Evolutionary conservation across 2,888 invertebrate species (phyloP).

Genomic region (Cataglyphis rosenhaueri): DNA sequence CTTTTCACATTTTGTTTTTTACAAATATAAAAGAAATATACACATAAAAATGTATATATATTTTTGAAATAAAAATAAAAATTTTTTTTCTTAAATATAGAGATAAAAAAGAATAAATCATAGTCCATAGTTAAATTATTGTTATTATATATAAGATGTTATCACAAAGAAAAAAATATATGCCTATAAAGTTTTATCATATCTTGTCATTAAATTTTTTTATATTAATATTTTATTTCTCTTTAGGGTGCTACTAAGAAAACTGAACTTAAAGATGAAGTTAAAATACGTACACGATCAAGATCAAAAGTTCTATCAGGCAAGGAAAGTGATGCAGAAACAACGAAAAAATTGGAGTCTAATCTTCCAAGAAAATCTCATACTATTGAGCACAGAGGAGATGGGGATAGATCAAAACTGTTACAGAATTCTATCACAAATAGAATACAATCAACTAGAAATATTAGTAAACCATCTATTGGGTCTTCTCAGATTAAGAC

Average conservation of each 20-base stretch:
- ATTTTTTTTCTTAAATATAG: background rate
- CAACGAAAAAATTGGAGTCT: conserved; percentile 42
- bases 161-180: background rate
- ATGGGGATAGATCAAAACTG: conserved; percentile 44
- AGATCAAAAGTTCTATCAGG: conserved; percentile 42
- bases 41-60: background rate
- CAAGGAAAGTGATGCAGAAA: conserved; percentile 35
- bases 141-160: background rate
- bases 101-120: background rate
- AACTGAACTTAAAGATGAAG: conserved; percentile 54
- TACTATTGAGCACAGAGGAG: conserved; percentile 46
- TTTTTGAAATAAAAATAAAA: background rate
- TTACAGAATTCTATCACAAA: conserved; percentile 30
- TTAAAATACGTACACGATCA: conserved; percentile 30
- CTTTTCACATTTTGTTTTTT: background rate
- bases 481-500: conserved; percentile 39
- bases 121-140: background rate
- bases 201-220: background rate
- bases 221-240: background rate
- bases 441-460: conserved; percentile 38
- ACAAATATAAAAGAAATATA: background rate
- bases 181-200: background rate
- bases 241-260: conserved; percentile 74
- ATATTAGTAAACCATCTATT: conserved; percentile 20
- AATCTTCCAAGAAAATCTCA: conserved; percentile 37